A percentile compares a stretch with the other conserved stretches of the same genome.
phyloP scores from a whole-genome alignment of 1,140 invertebrate species.

The Drosophila sproati region DNA sequence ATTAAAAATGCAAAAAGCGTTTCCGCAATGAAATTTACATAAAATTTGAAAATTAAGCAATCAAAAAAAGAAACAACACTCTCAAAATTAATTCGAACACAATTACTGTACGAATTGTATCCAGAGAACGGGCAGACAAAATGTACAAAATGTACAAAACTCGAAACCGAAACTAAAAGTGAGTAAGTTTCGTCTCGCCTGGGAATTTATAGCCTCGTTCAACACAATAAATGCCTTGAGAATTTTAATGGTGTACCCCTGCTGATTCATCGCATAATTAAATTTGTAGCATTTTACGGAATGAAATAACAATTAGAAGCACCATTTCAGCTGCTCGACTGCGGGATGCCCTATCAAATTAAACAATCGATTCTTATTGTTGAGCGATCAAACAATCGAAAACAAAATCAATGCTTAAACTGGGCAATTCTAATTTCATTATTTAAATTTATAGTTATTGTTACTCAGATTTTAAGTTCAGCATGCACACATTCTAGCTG shows the following conservation, averaged over 20 bases:
- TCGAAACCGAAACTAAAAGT: conserved; percentile 23
- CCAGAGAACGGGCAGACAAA: conserved; percentile 3
- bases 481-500: neutral
- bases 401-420: no score
- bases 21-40: conserved; percentile 76
- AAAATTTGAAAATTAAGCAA: conserved; percentile 55
- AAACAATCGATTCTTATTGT: neutral
- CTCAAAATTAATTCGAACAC: conserved; percentile 21
- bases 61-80: conserved; percentile 23
- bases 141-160: neutral
- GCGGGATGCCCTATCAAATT: conserved; percentile 5
- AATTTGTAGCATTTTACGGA: conserved; percentile 16
- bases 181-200: conserved; percentile 21
- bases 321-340: neutral
- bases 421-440: no score
- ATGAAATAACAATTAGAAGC: neutral
- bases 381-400: no score
- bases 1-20: conserved; percentile 64
- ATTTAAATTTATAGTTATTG: no score
- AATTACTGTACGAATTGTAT: conserved; percentile 18
- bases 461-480: neutral
- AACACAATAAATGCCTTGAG: conserved; percentile 19
- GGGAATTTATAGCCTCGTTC: conserved; percentile 29
- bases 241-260: conserved; percentile 34
- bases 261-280: conserved; percentile 35